These are phyloP conservation scores for Torymus texanus DNA, from an alignment of 2,888 invertebrate genomes.

Conservation along the genomic window DNA sequence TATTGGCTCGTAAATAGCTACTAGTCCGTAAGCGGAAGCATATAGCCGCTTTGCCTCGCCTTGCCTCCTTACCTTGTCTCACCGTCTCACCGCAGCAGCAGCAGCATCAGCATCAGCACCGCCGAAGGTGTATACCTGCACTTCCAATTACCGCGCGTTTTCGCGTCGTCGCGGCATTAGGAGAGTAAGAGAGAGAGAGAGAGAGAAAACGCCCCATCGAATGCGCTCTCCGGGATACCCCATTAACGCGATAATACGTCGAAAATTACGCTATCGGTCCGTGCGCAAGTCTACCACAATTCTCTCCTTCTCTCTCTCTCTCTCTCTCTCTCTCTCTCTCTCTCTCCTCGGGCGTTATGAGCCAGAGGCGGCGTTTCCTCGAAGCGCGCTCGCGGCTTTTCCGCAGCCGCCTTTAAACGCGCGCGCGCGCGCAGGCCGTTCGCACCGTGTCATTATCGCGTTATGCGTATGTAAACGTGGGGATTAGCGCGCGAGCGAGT, in stretches of 20 bases:
- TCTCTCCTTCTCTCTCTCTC: too few relatives aligned
- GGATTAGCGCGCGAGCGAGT: conserved; percentile 9
- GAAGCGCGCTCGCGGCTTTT: conserved; percentile 3
- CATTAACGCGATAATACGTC: conserved; percentile 60
- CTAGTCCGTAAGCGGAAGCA: conserved; percentile 67
- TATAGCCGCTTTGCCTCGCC: conserved; percentile 8
- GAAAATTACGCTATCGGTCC: conserved; percentile 56
- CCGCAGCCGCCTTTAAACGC: neutral
- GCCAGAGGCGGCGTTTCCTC: neutral
- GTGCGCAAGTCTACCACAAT: too few relatives aligned
- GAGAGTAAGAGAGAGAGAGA: too few relatives aligned
- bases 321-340: too few relatives aligned
- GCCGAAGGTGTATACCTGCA: neutral
- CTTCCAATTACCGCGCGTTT: conserved; percentile 55
- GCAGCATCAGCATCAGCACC: too few relatives aligned
- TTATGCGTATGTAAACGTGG: conserved; percentile 47
- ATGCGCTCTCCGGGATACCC: conserved; percentile 49
- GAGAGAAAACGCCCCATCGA: neutral
- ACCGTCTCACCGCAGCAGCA: too few relatives aligned
- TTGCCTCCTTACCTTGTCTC: too few relatives aligned
- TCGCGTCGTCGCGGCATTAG: conserved; percentile 51
- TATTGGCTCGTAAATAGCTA: conserved; percentile 71
- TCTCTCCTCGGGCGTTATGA: too few relatives aligned
- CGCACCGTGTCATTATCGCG: conserved; percentile 42
- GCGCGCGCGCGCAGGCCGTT: neutral